Evolutionary conservation across 2,113 vertebrate genomes (phyloP), one percentile per base, ranked within the genome.

Genomic region (Chitala chitala): DNA sequence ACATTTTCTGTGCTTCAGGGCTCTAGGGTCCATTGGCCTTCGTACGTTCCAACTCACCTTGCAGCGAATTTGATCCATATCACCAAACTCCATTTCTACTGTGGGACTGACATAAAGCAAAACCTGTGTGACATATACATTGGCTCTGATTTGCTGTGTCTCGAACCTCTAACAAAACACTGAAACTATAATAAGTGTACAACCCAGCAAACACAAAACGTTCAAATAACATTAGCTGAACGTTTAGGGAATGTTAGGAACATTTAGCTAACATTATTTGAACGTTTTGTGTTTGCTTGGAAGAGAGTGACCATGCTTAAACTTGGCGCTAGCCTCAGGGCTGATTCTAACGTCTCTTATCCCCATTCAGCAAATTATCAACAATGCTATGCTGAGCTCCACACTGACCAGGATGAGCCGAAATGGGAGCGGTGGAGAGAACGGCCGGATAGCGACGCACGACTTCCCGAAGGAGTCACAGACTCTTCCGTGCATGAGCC

Each of bases 401-500:
- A 92, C 89, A 4, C 86, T 94, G 81, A 92, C 90, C 69, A 85
- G 91, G 72, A 90, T 91, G 13, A 91, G 89, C 13, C 84, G 90
- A 76, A 86, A 91, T 56, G 87, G 90, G 65, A 84, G 84, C 1
- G 92, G 92, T 17, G 94, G 93, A 68, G 94, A 95, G 83, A 95
- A 95, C 0, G 94, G 93, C 73, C 90, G 94, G 50, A 91, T 95
- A 73, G 92, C 94, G 86, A 92, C 90, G 77, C 93, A 94, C 1
- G 94, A 94, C 83, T 94, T 93, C 80, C 88, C 90, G 75, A 94
- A 94, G 86, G 89, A 91, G 81, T 91, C 94, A 88, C 94, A 94
- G 84, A 92, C 93, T 0, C 91, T 95, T 79, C 94, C 94, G 58
- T 94, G 93, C 88, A 94, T 94, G 94, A 91, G 93, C 80, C 93